Base-by-base conservation (phyloP, 2,113 vertebrate species). In the Ptilonorhynchus violaceus region DNA sequence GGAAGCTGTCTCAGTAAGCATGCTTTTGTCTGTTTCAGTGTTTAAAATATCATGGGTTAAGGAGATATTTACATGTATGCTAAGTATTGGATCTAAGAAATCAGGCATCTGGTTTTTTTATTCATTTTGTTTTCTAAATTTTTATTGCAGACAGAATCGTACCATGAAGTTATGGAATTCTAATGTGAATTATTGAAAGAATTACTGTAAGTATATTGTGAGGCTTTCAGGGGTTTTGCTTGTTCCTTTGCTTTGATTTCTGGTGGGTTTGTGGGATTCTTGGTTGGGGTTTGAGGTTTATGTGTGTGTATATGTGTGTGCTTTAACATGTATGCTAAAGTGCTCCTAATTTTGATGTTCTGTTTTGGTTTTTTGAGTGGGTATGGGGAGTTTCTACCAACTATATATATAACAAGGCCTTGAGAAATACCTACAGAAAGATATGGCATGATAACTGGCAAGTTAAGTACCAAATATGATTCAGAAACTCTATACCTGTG, bases 21-120 rank as follows among this genome's bases (percentile, higher is more conserved):
- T 35, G 10, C 10, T 94, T 70, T 72, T 91, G 11, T 68, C 56
- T 84, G 14, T 53, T 94, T 50, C 60, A 52, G 6, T 11, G 1
- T 44, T 92, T 82, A 78, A 92, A 84, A 89, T 53, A 59, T 20
- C 24, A 89, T 58, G 31, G 47, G 44, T 86, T 80, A 83, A 82
- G 59, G 16, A 97, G 88, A 86, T 30, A 79, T 67, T 72, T 82
- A 63, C 10, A 76, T 23, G 5, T 19, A 39, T 16, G 16, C 4
- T 30, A 63, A 18, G 23, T 66, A 41, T 24, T 50, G 4, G n/a
- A 73, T 87, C 42, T 67, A 87, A 81, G 19, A 91, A 78, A 74
- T 15, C 4, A 39, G 41, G 4, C 7, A 2, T 10, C 0, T n/a
- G 7, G 42, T 24, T 18, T 17, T 37, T 11, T 19, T 39, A 11